Conservation (phyloP, 2,888 invertebrate genomes). For the Idaea biselata region DNA sequence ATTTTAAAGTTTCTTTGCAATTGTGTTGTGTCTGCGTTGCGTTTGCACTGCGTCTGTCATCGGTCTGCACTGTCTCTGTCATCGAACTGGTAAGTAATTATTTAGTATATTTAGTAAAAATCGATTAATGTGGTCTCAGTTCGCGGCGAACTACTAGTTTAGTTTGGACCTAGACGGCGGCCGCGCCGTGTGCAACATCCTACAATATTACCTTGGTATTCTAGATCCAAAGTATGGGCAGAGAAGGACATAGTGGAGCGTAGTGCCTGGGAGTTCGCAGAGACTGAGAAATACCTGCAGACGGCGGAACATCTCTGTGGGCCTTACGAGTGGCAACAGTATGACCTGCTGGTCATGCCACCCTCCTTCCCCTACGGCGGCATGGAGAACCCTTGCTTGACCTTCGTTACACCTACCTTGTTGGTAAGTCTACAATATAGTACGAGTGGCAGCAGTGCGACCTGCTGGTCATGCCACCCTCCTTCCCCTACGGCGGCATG, state of each 20-base stretch:
- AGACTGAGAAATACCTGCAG: conserved; percentile 90
- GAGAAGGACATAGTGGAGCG: conserved; percentile 91
- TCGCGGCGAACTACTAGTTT: too few species aligned
- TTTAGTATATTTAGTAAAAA: too few species aligned
- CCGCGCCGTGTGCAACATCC: too few species aligned
- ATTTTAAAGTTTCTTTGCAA: too few species aligned
- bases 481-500: conserved; percentile 98
- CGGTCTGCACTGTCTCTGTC: too few species aligned
- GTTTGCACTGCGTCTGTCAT: too few species aligned
- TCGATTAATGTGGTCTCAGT: too few species aligned
- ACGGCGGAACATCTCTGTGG: conserved; percentile 93
- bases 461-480: conserved; percentile 92
- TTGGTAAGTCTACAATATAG: conserved; percentile 87
- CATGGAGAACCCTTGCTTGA: conserved; percentile 98
- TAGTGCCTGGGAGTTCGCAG: conserved; percentile 93
- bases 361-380: conserved; percentile 97
- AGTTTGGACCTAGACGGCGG: too few species aligned
- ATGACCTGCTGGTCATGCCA: conserved; percentile 94
- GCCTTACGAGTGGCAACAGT: conserved; percentile 94
- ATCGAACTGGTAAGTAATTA: too few species aligned
- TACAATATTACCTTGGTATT: conserved; percentile 16
- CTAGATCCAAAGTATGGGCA: conserved; percentile 91
- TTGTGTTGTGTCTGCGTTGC: too few species aligned
- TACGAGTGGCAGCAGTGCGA: conserved; percentile 97
- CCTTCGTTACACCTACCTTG: conserved; percentile 96